Percentiles rank a stretch among this genome's conserved stretches.
Conservation (phyloP, 2,888 invertebrate genomes). For the Sarcophaga variegata region DNA sequence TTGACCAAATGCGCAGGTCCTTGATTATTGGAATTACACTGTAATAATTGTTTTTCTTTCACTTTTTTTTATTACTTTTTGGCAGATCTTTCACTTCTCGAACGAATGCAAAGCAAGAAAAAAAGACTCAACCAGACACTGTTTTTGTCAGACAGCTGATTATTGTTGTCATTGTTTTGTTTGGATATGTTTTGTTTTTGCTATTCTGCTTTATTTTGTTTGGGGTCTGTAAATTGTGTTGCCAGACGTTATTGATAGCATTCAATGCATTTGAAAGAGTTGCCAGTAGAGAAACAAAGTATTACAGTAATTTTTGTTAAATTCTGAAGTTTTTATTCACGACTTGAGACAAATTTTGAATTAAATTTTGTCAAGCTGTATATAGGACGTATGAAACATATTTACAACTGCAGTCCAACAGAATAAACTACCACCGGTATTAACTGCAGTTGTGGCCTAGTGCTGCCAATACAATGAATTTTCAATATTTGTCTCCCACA, state of each 20-base stretch:
- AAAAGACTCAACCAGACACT: slow-evolving; percentile 5
- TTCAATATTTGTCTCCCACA: no score
- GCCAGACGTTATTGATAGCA: slow-evolving; percentile 6
- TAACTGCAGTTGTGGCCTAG: no score
- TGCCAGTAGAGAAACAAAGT: not conserved
- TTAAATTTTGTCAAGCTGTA: no score
- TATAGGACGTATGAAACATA: no score
- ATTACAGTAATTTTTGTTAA: not conserved
- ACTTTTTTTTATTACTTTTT: slow-evolving; percentile 29
- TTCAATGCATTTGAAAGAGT: not conserved
- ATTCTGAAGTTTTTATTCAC: no score
- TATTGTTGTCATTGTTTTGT: slow-evolving; percentile 56
- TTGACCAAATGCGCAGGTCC: slow-evolving; percentile 60
- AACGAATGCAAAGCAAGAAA: slow-evolving; percentile 1
- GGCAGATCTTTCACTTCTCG: slow-evolving; percentile 22
- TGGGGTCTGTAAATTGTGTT: not conserved
- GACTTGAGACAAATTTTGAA: no score
- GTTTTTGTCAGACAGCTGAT: slow-evolving; percentile 56
- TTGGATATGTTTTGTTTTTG: slow-evolving; percentile 49
- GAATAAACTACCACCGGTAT: no score
- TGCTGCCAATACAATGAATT: no score
- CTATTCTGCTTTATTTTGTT: slow-evolving; percentile 5
- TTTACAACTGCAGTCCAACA: no score
- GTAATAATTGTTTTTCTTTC: not conserved
- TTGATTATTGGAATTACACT: slow-evolving; percentile 46